Percentiles rank a stretch among this genome's conserved stretches.
Evolutionary conservation across 1,140 invertebrate genomes (phyloP).

Genomic region (Aphelinus atriplicis): DNA sequence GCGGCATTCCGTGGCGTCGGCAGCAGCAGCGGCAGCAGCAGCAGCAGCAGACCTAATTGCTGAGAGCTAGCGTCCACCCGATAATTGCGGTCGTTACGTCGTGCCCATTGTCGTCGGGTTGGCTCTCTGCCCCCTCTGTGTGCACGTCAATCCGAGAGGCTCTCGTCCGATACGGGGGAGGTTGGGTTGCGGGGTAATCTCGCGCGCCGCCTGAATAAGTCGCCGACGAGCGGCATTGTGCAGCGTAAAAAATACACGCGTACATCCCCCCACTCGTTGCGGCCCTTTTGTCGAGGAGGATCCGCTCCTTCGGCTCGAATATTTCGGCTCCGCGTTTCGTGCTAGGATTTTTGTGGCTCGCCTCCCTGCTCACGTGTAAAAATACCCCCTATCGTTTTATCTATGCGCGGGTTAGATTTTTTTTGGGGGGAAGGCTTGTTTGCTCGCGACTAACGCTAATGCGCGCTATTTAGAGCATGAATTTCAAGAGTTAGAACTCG

Average conservation of each 20-base stretch:
- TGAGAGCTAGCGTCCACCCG: background rate
- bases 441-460: background rate
- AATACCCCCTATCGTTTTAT: no score
- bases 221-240: background rate
- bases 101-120: constrained; percentile 4
- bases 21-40: no score
- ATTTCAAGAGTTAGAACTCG: background rate
- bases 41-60: no score
- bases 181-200: constrained; percentile 10
- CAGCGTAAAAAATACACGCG: no score
- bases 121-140: background rate
- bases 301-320: background rate
- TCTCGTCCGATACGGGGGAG: background rate
- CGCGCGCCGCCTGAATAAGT: constrained; percentile 13
- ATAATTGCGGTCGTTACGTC: constrained; percentile 25
- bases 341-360: background rate
- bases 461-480: constrained; percentile 29
- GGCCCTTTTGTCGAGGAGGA: no score
- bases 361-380: background rate
- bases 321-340: background rate
- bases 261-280: no score
- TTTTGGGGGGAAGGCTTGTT: background rate
- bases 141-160: background rate
- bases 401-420: no score
- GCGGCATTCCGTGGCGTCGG: no score